phyloP scores from a whole-genome alignment of 2,113 vertebrate species.

The Stictonetta naevosa region DNA sequence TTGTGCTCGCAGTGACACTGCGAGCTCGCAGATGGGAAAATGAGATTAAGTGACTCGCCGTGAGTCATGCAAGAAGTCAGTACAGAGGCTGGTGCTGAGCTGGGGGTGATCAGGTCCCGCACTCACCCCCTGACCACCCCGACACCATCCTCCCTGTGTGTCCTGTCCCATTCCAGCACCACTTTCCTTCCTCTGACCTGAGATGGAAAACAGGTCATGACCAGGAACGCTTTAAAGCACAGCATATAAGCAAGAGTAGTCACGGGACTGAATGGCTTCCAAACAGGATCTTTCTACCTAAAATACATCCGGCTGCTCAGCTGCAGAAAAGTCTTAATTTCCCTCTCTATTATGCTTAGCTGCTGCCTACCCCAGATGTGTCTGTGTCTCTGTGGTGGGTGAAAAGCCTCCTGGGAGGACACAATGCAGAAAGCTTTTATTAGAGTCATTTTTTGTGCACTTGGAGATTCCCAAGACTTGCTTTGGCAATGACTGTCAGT shows the following conservation, averaged over 20 bases:
- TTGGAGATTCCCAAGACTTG: not conserved
- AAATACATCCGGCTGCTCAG: not conserved
- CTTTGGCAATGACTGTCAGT: not conserved
- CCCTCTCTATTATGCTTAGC: not conserved
- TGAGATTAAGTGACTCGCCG: not conserved
- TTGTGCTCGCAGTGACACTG: not conserved
- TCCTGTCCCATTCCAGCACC: not conserved
- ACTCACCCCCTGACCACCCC: not conserved
- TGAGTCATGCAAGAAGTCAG: not conserved
- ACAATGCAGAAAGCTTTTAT: not conserved
- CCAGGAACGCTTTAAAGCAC: not conserved
- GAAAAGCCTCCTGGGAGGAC: not conserved
- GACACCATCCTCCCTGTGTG: not conserved
- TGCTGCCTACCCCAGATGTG: not conserved
- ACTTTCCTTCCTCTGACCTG: not conserved
- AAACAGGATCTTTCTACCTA: constrained; percentile 2
- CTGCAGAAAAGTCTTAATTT: not conserved
- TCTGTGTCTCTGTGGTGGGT: not conserved
- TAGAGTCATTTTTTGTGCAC: not conserved
- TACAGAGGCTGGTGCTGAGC: not conserved
- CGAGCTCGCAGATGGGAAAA: not conserved
- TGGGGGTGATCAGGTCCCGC: not conserved
- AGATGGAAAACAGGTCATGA: not conserved
- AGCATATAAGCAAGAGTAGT: not conserved
- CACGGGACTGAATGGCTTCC: not conserved